Conservation (phyloP, 1,140 invertebrate species). For the Apocrypta bakeri region DNA sequence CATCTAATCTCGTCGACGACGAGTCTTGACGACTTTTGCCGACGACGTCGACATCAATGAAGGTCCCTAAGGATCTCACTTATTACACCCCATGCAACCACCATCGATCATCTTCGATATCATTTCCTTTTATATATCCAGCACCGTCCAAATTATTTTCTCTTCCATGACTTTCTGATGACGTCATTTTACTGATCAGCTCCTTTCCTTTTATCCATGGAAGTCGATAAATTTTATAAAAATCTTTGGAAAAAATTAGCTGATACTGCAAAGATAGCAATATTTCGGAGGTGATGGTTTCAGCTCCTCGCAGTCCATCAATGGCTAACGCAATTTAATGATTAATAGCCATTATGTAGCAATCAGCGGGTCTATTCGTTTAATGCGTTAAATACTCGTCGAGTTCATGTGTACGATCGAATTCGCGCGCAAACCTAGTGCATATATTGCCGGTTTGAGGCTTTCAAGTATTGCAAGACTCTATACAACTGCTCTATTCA, state of each 20-base stretch:
- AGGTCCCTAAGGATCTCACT: slow-evolving; percentile 40
- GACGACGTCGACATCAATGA: slow-evolving; percentile 39
- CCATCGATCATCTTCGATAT: slow-evolving; percentile 53
- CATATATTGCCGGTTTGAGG: slow-evolving; percentile 25
- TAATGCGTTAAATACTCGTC: slow-evolving; percentile 31
- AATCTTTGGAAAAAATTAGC: neutral
- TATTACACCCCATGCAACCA: slow-evolving; percentile 45
- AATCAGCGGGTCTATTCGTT: neutral
- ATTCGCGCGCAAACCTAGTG: slow-evolving; percentile 9
- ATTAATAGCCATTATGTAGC: slow-evolving; percentile 30
- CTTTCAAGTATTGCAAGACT: slow-evolving; percentile 32
- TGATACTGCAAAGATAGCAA: no score
- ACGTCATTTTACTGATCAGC: slow-evolving; percentile 17
- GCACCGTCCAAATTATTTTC: slow-evolving; percentile 29
- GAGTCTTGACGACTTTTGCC: slow-evolving; percentile 17
- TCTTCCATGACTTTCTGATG: slow-evolving; percentile 15
- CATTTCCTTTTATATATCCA: neutral
- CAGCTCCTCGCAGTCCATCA: no score
- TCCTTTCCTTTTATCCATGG: neutral
- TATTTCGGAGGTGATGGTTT: no score
- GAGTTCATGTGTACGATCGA: slow-evolving; percentile 6
- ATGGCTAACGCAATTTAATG: slow-evolving; percentile 18
- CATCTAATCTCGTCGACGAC: slow-evolving; percentile 26
- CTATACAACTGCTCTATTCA: no score
- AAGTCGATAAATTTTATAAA: slow-evolving; percentile 11